A percentile compares a stretch with the other conserved stretches of the same genome.
phyloP scores from a whole-genome alignment of 2,113 vertebrate species.

The Centropus bengalensis region DNA sequence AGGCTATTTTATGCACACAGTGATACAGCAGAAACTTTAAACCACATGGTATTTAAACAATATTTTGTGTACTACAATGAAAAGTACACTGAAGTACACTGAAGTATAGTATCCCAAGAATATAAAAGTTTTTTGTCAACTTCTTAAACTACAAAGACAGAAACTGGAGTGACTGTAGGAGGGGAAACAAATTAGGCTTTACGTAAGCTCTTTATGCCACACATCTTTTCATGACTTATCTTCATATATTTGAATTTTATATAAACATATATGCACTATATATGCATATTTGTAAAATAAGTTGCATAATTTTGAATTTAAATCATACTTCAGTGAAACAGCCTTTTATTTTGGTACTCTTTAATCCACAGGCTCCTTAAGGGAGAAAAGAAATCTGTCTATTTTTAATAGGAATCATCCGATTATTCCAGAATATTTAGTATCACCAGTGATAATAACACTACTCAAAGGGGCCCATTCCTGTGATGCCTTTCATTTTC shows the following conservation, averaged over 20 bases:
- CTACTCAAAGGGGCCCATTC: not conserved
- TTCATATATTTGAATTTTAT: not conserved
- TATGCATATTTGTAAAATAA: not conserved
- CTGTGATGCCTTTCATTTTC: conserved; percentile 44
- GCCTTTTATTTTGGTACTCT: not conserved
- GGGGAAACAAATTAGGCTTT: not conserved
- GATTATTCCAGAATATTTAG: conserved; percentile 12
- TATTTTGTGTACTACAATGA: not conserved
- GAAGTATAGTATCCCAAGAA: not conserved
- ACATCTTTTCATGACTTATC: not conserved
- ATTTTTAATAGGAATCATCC: conserved; percentile 8
- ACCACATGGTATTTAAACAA: not conserved
- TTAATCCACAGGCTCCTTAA: not conserved
- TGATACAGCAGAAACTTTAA: not conserved
- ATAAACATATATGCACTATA: not conserved
- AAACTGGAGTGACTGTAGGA: not conserved
- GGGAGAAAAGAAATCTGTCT: not conserved
- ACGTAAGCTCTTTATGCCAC: not conserved
- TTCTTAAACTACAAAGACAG: not conserved
- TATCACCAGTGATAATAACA: conserved; percentile 19
- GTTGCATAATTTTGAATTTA: not conserved
- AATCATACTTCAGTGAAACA: not conserved
- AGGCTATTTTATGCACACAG: not conserved
- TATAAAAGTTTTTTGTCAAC: not conserved
- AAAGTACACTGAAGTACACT: too few relatives aligned